Percentiles rank a stretch among this genome's conserved stretches.
Conservation (phyloP, 2,113 vertebrate genomes). For the Leptobrachium leishanense region DNA sequence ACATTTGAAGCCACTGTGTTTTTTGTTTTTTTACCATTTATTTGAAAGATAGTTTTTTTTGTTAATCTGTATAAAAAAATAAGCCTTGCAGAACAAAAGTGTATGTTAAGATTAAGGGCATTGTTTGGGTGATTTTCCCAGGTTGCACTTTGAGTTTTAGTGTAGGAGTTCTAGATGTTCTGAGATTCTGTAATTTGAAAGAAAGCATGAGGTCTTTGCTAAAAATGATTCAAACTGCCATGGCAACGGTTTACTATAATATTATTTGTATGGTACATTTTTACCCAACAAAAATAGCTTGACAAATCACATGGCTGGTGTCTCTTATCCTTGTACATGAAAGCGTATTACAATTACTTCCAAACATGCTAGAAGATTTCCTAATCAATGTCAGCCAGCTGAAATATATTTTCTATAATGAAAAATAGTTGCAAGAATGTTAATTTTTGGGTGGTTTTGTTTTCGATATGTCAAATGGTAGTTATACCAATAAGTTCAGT, state of each 20-base stretch:
- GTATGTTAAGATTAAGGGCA: no score
- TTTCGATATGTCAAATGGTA: not conserved
- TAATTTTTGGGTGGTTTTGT: not conserved
- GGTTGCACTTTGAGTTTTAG: not conserved
- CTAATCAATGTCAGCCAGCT: not conserved
- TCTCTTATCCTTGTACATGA: slow-evolving; percentile 5
- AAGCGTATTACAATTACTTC: slow-evolving; percentile 19
- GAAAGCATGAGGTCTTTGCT: not conserved
- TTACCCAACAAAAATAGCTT: slow-evolving; percentile 4
- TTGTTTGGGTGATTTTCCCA: not conserved
- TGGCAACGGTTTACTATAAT: slow-evolving; percentile 23
- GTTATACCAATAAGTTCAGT: no score
- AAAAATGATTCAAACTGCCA: slow-evolving; percentile 21
- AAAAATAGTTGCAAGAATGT: not conserved
- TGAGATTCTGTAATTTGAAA: slow-evolving; percentile 21
- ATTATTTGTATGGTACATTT: slow-evolving; percentile 25
- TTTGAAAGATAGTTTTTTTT: no score
- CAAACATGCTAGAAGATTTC: not conserved
- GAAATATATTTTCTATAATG: slow-evolving; percentile 7
- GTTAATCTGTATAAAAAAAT: no score
- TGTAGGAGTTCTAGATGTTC: not conserved
- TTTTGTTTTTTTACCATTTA: no score
- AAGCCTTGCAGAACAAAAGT: no score
- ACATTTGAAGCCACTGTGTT: no score
- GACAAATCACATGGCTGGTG: not conserved